These are phyloP conservation scores for Mionectes olivaceus DNA, from an alignment of 2,797 vertebrate genomes.

Conservation along the genomic window DNA sequence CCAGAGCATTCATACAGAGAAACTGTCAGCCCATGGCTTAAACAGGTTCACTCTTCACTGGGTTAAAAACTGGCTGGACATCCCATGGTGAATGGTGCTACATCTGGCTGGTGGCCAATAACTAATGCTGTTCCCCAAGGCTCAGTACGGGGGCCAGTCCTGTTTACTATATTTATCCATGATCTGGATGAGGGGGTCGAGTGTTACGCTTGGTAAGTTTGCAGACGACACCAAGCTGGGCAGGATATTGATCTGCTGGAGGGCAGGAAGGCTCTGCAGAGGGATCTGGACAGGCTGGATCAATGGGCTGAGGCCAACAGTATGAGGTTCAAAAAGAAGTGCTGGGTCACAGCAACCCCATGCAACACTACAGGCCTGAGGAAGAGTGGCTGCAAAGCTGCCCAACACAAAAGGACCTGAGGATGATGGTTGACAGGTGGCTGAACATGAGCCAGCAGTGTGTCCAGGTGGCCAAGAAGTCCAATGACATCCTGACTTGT, in stretches of 20 bases:
- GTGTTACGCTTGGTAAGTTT: background rate
- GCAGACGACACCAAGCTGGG: background rate
- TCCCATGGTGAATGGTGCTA: background rate
- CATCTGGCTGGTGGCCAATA: background rate
- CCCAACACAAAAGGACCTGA: background rate
- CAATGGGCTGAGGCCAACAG: background rate
- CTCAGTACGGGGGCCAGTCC: background rate
- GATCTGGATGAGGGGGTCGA: background rate
- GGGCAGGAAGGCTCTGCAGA: background rate
- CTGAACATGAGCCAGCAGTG: background rate
- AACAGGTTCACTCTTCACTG: background rate
- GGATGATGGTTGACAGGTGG: background rate
- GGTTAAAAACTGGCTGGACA: background rate
- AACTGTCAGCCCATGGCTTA: background rate
- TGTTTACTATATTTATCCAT: background rate
- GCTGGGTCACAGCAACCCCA: background rate
- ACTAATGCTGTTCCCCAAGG: background rate
- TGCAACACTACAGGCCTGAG: background rate
- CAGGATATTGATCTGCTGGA: too few species aligned
- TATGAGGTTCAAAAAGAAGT: background rate
- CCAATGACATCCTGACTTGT: background rate
- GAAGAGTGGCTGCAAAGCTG: background rate
- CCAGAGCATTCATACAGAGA: background rate
- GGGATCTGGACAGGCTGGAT: background rate
- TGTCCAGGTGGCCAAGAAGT: background rate